Evolutionary conservation across 2,797 vertebrate genomes (phyloP).

Genomic region (Tenualosa ilisha): DNA sequence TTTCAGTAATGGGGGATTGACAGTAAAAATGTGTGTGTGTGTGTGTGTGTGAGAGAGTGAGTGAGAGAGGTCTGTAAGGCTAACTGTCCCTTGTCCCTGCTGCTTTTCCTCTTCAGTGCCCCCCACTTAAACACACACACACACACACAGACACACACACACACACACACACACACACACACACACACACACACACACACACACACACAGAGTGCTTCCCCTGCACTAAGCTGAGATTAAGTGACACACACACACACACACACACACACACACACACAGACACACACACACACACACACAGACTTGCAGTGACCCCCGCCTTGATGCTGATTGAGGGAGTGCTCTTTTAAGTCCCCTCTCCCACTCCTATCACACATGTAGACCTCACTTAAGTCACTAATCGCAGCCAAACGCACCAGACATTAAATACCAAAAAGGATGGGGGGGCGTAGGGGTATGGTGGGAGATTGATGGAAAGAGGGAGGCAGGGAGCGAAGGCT

Average conservation of each 20-base stretch:
- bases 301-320: background rate
- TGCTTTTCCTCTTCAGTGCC: background rate
- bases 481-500: background rate
- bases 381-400: conserved; percentile 69
- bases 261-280: background rate
- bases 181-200: conserved; percentile 9
- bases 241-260: conserved; percentile 4
- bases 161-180: background rate
- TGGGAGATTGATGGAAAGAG: background rate
- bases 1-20: no score
- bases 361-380: background rate
- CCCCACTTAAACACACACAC: conserved; percentile 52
- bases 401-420: conserved; percentile 63
- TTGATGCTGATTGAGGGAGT: background rate
- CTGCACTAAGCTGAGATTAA: background rate
- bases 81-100: background rate
- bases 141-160: conserved; percentile 25
- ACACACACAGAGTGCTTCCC: background rate
- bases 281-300: background rate
- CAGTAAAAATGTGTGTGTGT: background rate
- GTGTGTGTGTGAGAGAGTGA: background rate
- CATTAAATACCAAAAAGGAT: conserved; percentile 61
- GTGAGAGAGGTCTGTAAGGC: background rate
- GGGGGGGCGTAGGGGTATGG: background rate
- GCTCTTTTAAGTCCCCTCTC: background rate